phyloP scores from a whole-genome alignment of 2,113 vertebrate genomes.

The Oreotragus oreotragus region DNA sequence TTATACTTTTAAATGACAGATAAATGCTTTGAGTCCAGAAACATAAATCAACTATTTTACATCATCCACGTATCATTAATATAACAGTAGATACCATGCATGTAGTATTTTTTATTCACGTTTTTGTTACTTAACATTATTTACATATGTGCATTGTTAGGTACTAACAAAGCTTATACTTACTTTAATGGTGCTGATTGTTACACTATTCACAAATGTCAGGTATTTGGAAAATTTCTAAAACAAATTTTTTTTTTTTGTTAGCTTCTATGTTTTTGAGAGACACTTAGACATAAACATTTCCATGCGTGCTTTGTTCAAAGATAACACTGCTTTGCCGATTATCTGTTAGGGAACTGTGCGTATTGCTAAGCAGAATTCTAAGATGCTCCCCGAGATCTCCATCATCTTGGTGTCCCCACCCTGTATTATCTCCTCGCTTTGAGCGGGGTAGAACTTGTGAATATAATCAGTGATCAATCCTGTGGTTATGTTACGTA shows the following conservation, averaged over 20 bases:
- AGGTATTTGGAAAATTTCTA: not conserved
- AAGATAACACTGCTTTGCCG: not conserved
- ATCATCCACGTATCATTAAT: not conserved
- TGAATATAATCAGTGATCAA: not conserved
- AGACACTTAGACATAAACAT: not conserved
- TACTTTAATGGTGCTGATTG: not conserved
- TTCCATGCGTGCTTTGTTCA: not conserved
- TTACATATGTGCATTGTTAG: not conserved
- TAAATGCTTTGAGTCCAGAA: not conserved
- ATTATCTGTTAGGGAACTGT: not conserved
- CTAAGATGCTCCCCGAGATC: not conserved
- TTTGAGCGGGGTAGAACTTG: not conserved
- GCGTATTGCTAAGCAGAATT: not conserved
- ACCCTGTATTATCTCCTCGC: not conserved
- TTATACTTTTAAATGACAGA: not conserved
- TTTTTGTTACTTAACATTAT: not conserved
- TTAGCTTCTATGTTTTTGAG: not conserved
- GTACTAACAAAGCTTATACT: not conserved
- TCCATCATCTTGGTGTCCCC: not conserved
- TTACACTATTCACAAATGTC: not conserved
- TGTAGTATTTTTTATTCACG: not conserved
- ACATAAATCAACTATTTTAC: not conserved
- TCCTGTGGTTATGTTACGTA: not conserved
- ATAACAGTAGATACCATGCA: not conserved
- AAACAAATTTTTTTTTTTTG: not conserved